Base-by-base conservation (phyloP, 1,140 invertebrate genomes). In the Drosophila quadrilineata region DNA sequence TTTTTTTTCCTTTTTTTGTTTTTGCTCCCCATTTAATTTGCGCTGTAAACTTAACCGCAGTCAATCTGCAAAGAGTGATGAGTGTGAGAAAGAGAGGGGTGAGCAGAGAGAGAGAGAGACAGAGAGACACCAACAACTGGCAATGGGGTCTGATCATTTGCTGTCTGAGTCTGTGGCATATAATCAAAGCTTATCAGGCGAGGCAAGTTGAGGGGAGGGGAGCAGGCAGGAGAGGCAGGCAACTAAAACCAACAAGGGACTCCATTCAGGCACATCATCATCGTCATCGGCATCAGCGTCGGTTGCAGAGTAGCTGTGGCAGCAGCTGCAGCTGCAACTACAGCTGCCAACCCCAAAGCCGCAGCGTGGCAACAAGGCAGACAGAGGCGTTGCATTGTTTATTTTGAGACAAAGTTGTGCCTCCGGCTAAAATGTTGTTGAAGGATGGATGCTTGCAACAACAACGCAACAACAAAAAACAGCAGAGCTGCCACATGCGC, bases 181-280 rank as follows among this genome's bases (percentile, higher is more conserved):
- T 54, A 68, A 68, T 68, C 65, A 56, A 68, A 68, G 65, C 59
- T 68, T 68, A 68, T 68, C 49, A 68, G 10, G 64, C 28, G 19
- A 29, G 9, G n/a, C 9, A 2, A 14, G 9, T 8, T 33, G 17
- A 33, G 6, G 24, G 29, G 16, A n/a, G 6, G 10, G 36, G 1
- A 29, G n/a, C 29, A 26, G 1, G 19, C 12, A 9, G 9, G 17
- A 22, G 31, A 21, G 10, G 10, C 36, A 53, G n/a, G 10, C 48
- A 36, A 1, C 19, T 22, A 5, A 40, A n/a, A 43, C 6, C 40
- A 57, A 57, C 40, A 53, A 40, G 40, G 50, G 6, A 38, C 48
- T 52, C 52, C 21, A 24, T 10, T 9, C 28, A n/a, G 3, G 1
- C 50, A n/a, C n/a, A n/a, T n/a, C n/a, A n/a, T n/a, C n/a, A n/a